A percentile compares a stretch with the other conserved stretches of the same genome.
phyloP scores from a whole-genome alignment of 2,113 vertebrate species.

The Riparia riparia region DNA sequence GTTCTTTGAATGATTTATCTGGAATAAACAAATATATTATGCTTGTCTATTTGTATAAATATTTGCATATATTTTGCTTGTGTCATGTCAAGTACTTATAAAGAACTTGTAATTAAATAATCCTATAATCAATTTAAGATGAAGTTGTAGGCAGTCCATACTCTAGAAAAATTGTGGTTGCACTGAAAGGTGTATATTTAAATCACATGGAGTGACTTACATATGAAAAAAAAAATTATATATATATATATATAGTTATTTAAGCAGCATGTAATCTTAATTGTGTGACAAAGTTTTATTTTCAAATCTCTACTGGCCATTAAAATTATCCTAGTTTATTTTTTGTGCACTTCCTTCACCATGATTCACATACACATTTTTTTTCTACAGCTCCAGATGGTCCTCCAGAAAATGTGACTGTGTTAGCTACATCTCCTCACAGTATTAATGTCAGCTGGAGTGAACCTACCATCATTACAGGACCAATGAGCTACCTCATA shows the following conservation, averaged over 20 bases:
- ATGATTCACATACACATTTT: not conserved
- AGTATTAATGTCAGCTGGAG: slow-evolving; percentile 87
- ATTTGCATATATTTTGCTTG: not conserved
- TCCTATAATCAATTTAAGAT: not conserved
- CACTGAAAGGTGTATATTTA: not conserved
- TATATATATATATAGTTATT: not conserved
- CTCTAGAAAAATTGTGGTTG: not conserved
- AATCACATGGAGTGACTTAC: not conserved
- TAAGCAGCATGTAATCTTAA: not conserved
- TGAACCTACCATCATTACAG: slow-evolving; percentile 86
- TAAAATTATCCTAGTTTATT: not conserved
- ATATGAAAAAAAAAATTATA: not conserved
- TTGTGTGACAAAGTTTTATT: not conserved
- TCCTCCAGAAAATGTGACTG: slow-evolving; percentile 85
- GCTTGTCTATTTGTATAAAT: not conserved
- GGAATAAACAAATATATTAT: not conserved
- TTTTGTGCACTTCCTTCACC: not conserved
- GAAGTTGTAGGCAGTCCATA: not conserved
- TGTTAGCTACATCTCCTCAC: slow-evolving; percentile 81
- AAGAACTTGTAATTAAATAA: not conserved
- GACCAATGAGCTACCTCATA: slow-evolving; percentile 91
- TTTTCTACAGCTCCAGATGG: slow-evolving; percentile 85
- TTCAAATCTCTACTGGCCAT: not conserved
- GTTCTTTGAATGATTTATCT: not conserved
- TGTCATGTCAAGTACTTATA: not conserved